A percentile compares a stretch with the other conserved stretches of the same genome.
Evolutionary conservation across 2,888 invertebrate genomes (phyloP).

Genomic region (Leptura quadrifasciata): DNA sequence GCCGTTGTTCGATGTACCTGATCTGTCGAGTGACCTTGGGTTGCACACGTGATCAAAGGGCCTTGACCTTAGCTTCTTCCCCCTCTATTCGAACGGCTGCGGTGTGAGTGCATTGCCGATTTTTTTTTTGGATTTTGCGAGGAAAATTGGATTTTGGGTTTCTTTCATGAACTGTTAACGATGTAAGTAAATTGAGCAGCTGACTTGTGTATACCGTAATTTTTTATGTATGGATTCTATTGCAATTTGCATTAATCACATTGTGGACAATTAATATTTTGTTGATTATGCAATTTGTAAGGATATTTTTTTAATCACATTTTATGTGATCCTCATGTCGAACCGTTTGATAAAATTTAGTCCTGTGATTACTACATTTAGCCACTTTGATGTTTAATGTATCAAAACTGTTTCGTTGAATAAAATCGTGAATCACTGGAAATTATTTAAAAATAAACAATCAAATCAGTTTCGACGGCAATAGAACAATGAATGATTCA

Average conservation of each 20-base stretch:
- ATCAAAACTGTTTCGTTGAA: not conserved
- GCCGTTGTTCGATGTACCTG: slow-evolving; percentile 61
- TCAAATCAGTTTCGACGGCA: slow-evolving; percentile 6
- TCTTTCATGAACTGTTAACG: not conserved
- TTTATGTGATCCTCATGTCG: too few species aligned
- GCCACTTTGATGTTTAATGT: too few species aligned
- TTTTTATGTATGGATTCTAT: not conserved
- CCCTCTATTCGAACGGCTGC: slow-evolving; percentile 37
- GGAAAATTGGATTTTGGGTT: not conserved
- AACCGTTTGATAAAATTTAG: too few species aligned
- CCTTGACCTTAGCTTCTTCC: slow-evolving; percentile 75
- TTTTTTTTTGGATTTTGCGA: slow-evolving; percentile 22
- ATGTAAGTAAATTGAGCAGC: slow-evolving; percentile 7
- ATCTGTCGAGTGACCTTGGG: slow-evolving; percentile 74
- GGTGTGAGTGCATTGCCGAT: slow-evolving; percentile 22
- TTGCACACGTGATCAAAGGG: slow-evolving; percentile 77
- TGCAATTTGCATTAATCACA: too few species aligned
- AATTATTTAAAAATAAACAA: slow-evolving; percentile 32
- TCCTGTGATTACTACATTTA: too few species aligned
- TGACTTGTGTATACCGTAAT: not conserved
- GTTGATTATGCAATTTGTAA: too few species aligned
- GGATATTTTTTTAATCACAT: too few species aligned
- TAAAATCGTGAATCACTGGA: slow-evolving; percentile 9
- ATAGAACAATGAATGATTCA: slow-evolving; percentile 35
- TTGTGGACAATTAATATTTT: too few species aligned